These are phyloP conservation scores for Myopa testacea DNA, from an alignment of 2,888 invertebrate genomes.

Conservation along the genomic window DNA sequence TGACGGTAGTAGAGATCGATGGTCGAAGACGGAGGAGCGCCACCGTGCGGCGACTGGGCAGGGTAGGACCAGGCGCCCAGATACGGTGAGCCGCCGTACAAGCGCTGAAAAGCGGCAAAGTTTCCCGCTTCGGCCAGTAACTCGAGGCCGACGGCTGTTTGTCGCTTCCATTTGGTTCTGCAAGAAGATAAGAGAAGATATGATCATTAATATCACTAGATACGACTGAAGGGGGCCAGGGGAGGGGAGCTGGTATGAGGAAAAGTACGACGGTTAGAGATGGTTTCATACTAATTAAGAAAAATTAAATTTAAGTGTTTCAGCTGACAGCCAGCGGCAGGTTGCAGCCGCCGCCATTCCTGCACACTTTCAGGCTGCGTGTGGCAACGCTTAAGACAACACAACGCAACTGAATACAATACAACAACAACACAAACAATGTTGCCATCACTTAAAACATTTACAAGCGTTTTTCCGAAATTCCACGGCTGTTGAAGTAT, in stretches of 20 bases:
- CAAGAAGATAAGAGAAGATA: slow-evolving; percentile 47
- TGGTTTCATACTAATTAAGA: background rate
- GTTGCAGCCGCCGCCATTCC: background rate
- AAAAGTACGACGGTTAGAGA: too few species aligned
- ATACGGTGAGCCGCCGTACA: slow-evolving; percentile 85
- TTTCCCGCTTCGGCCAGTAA: slow-evolving; percentile 97
- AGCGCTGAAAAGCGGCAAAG: slow-evolving; percentile 97
- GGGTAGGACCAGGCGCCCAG: slow-evolving; percentile 73
- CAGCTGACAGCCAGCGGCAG: slow-evolving; percentile 24
- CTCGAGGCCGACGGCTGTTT: slow-evolving; percentile 97
- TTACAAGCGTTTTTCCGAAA: background rate
- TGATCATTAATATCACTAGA: background rate
- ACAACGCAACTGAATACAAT: background rate
- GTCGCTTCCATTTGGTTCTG: slow-evolving; percentile 98
- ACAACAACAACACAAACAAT: background rate
- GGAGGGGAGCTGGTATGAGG: background rate
- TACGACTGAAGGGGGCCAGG: background rate
- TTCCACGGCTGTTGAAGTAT: too few species aligned
- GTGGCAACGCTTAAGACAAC: slow-evolving; percentile 15
- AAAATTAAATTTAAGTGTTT: background rate
- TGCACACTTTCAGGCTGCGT: background rate
- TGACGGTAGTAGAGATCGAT: slow-evolving; percentile 87
- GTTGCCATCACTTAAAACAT: background rate
- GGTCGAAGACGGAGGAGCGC: slow-evolving; percentile 73
- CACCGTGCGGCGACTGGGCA: slow-evolving; percentile 73